Evolutionary conservation across 2,113 vertebrate species (phyloP), one percentile per base, ranked within the genome.

Genomic region (Ctenodactylus gundi): DNA sequence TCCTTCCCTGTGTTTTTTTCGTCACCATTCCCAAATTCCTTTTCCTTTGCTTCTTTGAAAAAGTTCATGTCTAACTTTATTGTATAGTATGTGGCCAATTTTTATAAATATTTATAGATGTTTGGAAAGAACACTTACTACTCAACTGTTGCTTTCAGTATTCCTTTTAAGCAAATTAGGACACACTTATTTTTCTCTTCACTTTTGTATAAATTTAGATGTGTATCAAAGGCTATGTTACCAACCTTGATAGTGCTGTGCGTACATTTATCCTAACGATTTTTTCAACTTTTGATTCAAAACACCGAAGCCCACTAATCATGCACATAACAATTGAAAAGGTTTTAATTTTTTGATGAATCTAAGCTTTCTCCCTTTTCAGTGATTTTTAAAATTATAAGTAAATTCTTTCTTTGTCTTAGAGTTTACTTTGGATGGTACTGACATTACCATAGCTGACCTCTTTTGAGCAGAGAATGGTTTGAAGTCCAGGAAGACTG

Each of bases 301-400:
- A 84, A 51, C 55, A 89, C 85, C 49, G 27, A 92, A n/a, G 9
- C 9, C 15, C 34, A 58, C 2, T 34, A 88, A 60, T 68, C 53
- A 31, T 57, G 29, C 68, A 41, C 14, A 64, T 21, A 70, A 12
- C 58, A 93, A 17, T 31, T 62, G 49, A 95, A 53, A 90, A 51
- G 29, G 3, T 70, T 39, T 94, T 83, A 31, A 46, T n/a, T 88
- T 85, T 8, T 77, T 83, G 12, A 58, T 88, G 49, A 80, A 76
- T 53, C 34, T 36, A 88, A 12, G 6, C 18, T 76, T 85, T 87
- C 13, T 13, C 55, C 6, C 65, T 78, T 95, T 88, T 90, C 7
- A 85, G 29, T 88, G 31, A 77, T 53, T 76, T 49, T 94, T 53
- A 89, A 78, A 72, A 93, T 78, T 36, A 44, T 36, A 57, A 72